Base-by-base conservation (phyloP, 2,797 vertebrate genomes). In the Thaleichthys pacificus region DNA sequence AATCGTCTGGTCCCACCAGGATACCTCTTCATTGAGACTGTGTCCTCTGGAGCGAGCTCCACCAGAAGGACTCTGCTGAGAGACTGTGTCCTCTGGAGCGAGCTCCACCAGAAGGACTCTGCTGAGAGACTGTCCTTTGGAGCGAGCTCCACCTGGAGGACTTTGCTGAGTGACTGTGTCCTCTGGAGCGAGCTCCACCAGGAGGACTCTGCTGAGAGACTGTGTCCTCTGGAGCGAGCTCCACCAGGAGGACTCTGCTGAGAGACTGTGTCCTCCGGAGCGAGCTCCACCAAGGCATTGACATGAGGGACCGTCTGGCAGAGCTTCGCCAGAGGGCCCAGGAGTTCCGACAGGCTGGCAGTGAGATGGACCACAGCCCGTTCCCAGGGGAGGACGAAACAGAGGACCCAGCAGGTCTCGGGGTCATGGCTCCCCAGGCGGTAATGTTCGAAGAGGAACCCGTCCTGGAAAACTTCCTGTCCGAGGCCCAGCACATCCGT, bases 381-480 rank as follows among this genome's bases (percentile, higher is more conserved):
- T 81, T 87, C 70, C 81, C 80, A 6, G 85, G 1, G 12, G 88
- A 92, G 47, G 85, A 78, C 0, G 92, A 93, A 49, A 42, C 70
- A 0, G 93, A 93, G 7, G 91, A 93, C 51, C 85, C 88, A 0
- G 82, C 82, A 22, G 84, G 22, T 1, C 73, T 92, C 22, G 87
- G 83, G 65, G 74, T 77, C 77, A 72, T 83, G 15, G 75, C 21
- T 42, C 95, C 93, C 68, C 92, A 96, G 87, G 97, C 96, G 28
- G 93, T 99, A 75, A 88, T 98, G 80, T 98, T 97, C 60, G 96
- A 98, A 79, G 91, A 88, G 76, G 96, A 98, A 71, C 96, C 96
- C 2, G 49, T 97, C 72, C 89, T 96, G 71, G 93, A 96, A 70
- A 93, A 92, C 80, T 93, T 96, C 70, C 86, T 99, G 61, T 88